These are phyloP conservation scores for Gymnopithys bicolor DNA, from an alignment of 2,797 vertebrate genomes.

Conservation along the genomic window DNA sequence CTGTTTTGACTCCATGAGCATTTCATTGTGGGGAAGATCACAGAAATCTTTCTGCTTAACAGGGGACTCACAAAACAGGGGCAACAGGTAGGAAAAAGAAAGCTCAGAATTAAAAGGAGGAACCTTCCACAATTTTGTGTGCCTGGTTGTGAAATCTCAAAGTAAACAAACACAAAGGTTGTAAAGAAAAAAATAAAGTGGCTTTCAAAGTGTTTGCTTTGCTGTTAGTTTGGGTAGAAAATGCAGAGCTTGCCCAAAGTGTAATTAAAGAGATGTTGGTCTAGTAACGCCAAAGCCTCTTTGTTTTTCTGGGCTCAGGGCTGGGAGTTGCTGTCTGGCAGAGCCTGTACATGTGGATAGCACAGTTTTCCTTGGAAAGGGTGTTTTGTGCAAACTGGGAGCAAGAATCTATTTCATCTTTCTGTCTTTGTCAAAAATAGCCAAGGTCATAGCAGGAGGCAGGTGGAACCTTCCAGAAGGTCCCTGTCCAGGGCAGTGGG, in stretches of 20 bases:
- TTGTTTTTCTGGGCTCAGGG: neutral
- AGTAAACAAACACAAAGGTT: neutral
- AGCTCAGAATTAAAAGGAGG: neutral
- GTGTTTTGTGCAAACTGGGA: constrained; percentile 15
- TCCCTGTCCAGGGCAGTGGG: constrained; percentile 35
- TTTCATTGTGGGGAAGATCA: neutral
- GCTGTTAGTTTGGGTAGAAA: neutral
- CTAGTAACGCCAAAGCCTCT: neutral
- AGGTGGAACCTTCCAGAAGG: constrained; percentile 26
- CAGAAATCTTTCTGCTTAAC: neutral
- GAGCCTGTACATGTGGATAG: neutral
- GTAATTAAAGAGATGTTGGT: constrained; percentile 10
- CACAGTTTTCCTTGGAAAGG: neutral
- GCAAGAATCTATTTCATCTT: constrained; percentile 43
- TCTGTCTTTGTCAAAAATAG: constrained; percentile 30
- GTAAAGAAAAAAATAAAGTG: constrained; percentile 15
- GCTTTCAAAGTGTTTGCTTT: constrained; percentile 22
- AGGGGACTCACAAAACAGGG: neutral
- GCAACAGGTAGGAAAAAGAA: neutral
- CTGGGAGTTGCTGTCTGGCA: neutral
- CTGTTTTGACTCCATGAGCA: neutral
- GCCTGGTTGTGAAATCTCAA: neutral
- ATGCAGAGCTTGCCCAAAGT: neutral
- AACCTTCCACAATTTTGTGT: neutral
- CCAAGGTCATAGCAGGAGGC: constrained; percentile 28